A percentile compares a stretch with the other conserved stretches of the same genome.
These are phyloP conservation scores for Gobio gobio DNA, from an alignment of 2,113 vertebrate genomes.

Conservation along the genomic window DNA sequence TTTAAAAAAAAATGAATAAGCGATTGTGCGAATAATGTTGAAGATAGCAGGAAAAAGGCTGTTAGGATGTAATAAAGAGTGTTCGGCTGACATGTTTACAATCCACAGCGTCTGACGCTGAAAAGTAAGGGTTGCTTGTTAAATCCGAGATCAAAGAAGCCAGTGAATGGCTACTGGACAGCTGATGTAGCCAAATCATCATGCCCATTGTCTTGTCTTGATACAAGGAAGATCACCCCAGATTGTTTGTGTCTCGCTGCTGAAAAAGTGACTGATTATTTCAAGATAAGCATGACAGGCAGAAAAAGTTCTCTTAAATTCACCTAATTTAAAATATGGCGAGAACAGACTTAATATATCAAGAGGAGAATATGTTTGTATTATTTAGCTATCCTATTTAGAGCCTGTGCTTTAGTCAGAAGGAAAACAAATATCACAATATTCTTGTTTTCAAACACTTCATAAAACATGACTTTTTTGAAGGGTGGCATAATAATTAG, in stretches of 20 bases:
- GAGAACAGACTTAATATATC: not conserved
- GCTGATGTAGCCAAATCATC: conserved; percentile 32
- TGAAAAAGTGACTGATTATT: conserved; percentile 9
- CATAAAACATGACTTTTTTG: not conserved
- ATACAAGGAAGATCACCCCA: not conserved
- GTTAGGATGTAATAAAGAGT: not conserved
- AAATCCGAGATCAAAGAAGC: conserved; percentile 26
- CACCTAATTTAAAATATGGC: not conserved
- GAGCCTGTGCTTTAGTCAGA: not conserved
- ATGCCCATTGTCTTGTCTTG: conserved; percentile 18
- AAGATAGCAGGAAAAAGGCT: not conserved
- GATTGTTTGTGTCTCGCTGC: not conserved
- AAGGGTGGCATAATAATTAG: not conserved
- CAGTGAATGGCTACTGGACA: conserved; percentile 6
- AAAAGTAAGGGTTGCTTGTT: conserved; percentile 18
- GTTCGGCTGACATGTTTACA: not conserved
- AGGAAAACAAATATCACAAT: not conserved
- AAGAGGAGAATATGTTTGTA: not conserved
- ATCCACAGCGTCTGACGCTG: conserved; percentile 2
- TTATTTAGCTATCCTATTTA: not conserved
- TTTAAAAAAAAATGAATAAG: not conserved
- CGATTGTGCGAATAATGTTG: not conserved
- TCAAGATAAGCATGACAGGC: not conserved
- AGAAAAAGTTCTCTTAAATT: not conserved
- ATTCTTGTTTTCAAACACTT: not conserved